These are phyloP conservation scores for Budorcas taxicolor DNA, from an alignment of 2,113 vertebrate species.

Conservation along the genomic window DNA sequence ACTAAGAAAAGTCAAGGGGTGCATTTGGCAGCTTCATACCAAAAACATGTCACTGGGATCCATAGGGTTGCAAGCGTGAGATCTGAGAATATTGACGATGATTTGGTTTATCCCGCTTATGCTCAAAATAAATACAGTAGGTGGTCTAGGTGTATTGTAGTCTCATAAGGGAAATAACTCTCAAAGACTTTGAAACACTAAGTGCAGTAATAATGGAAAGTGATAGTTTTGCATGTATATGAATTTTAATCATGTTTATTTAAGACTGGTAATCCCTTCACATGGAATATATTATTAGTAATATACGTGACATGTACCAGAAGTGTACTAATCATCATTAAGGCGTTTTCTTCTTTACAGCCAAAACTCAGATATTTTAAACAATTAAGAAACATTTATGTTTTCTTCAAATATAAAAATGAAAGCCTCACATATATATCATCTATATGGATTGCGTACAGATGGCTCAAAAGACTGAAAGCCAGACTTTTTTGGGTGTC, in stretches of 20 bases:
- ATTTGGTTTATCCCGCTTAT: neutral
- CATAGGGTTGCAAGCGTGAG: neutral
- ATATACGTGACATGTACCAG: neutral
- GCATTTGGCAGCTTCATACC: neutral
- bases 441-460: neutral
- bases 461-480: neutral
- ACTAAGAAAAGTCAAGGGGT: neutral
- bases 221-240: neutral
- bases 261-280: neutral
- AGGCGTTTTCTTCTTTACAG: neutral
- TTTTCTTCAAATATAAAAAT: neutral
- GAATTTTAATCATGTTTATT: neutral
- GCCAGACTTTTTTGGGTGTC: neutral
- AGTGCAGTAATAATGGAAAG: neutral
- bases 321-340: neutral
- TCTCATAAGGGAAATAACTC: neutral
- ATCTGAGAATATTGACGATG: neutral
- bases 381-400: neutral
- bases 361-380: neutral
- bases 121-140: neutral
- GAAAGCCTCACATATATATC: neutral
- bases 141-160: neutral
- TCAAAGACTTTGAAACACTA: neutral
- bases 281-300: neutral
- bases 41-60: neutral